A percentile compares a stretch with the other conserved stretches of the same genome.
Conservation (phyloP, 1,140 invertebrate genomes). For the Zaprionus camerounensis region DNA sequence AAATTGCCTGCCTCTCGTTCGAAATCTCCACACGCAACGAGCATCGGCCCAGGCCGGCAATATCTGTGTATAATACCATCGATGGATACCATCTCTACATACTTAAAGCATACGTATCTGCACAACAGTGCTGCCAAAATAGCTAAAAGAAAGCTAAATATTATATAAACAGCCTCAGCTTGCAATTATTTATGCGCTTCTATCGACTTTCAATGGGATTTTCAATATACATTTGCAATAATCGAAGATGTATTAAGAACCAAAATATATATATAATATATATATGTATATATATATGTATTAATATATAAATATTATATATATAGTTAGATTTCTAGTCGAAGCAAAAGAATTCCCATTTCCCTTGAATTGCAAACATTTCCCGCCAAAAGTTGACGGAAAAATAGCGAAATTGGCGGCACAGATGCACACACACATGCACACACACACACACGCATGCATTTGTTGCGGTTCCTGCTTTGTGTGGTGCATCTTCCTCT, state of each 20-base stretch:
- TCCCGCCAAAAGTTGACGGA: background rate
- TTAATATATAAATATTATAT: no score
- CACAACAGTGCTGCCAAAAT: background rate
- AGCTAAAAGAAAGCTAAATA: background rate
- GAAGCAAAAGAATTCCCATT: no score
- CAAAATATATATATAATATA: no score
- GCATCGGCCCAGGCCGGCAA: background rate
- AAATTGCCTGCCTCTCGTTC: constrained; percentile 62
- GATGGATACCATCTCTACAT: background rate
- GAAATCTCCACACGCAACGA: constrained; percentile 13
- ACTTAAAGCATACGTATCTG: background rate
- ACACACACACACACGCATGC: background rate
- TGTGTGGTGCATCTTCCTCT: constrained; percentile 1
- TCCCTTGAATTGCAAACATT: background rate
- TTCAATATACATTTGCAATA: no score
- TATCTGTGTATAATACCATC: background rate
- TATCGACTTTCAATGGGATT: no score
- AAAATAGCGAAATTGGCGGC: background rate
- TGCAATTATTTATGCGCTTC: no score
- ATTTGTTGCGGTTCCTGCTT: constrained; percentile 22
- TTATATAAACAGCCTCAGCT: no score
- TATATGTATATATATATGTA: no score
- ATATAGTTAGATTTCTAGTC: no score
- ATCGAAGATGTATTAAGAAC: no score
- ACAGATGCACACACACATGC: background rate